Conservation (phyloP, 2,113 vertebrate species). For the Atractosteus spatula region DNA sequence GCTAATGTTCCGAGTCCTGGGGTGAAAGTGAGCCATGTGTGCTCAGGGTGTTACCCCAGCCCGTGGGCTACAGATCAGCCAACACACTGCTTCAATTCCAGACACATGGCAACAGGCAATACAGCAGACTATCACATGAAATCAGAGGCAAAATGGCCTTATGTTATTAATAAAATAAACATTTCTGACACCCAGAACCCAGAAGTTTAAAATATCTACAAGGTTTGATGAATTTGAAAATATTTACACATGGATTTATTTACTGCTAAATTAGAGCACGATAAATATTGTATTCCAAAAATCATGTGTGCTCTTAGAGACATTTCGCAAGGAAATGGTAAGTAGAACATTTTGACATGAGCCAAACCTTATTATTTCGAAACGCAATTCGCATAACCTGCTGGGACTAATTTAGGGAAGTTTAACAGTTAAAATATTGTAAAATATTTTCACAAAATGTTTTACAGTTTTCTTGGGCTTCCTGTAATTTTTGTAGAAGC, state of each 20-base stretch:
- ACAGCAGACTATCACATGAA: too few species aligned
- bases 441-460: constrained; percentile 12
- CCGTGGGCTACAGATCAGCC: not conserved
- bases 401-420: not conserved
- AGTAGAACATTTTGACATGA: not conserved
- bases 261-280: too few species aligned
- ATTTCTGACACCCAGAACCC: too few species aligned
- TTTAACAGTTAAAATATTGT: constrained; percentile 1
- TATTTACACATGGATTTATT: too few species aligned
- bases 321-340: not conserved
- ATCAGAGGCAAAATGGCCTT: too few species aligned
- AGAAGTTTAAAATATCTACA: too few species aligned
- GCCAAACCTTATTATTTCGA: constrained; percentile 9
- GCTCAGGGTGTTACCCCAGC: not conserved
- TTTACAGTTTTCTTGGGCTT: constrained; percentile 8
- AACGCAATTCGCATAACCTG: not conserved
- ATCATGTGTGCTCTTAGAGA: too few species aligned
- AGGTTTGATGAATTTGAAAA: too few species aligned
- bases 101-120: not conserved
- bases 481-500: not conserved
- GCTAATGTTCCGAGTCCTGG: not conserved
- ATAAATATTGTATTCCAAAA: too few species aligned
- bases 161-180: too few species aligned
- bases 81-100: constrained; percentile 4
- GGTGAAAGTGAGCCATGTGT: not conserved